Evolutionary conservation across 2,113 vertebrate genomes (phyloP).

Genomic region (Syngnathoides biaculeatus): DNA sequence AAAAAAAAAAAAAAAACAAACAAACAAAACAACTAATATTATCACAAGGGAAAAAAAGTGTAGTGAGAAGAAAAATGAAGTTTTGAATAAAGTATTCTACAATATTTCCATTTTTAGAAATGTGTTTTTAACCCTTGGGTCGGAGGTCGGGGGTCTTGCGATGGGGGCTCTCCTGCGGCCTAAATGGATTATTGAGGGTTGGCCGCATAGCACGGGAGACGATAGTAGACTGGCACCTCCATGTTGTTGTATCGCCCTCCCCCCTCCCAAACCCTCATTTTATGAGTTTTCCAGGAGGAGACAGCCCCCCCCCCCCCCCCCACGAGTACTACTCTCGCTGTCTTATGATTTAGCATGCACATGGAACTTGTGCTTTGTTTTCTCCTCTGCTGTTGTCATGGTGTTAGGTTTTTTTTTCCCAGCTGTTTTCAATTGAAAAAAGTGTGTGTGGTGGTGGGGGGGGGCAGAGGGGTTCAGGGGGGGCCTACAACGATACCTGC

Average conservation of each 20-base stretch:
- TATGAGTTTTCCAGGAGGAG: conserved; percentile 56
- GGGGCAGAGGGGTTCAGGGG: too few relatives aligned
- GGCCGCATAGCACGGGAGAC: conserved; percentile 7
- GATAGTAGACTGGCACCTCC: conserved; percentile 63
- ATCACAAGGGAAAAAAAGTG: too few relatives aligned
- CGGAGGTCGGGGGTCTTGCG: conserved; percentile 13
- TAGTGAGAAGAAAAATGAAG: too few relatives aligned
- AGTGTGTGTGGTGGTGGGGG: too few relatives aligned
- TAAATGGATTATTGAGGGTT: conserved; percentile 47
- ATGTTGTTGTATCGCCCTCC: conserved; percentile 44
- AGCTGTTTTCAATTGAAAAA: conserved; percentile 5
- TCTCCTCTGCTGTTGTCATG: conserved; percentile 28
- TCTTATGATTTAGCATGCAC: conserved; percentile 4
- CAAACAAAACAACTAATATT: too few relatives aligned
- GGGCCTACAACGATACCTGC: neutral
- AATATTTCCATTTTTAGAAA: too few relatives aligned
- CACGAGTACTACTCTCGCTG: neutral
- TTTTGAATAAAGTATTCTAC: too few relatives aligned
- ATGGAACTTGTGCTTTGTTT: conserved; percentile 3
- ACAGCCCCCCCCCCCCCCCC: conserved; percentile 4
- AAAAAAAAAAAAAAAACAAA: too few relatives aligned
- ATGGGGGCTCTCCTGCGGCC: conserved; percentile 13
- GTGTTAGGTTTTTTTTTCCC: conserved; percentile 6
- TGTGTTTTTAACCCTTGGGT: too few relatives aligned
- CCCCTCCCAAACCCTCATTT: conserved; percentile 48